These are phyloP conservation scores for Choristoneura rosaceana DNA, from an alignment of 2,888 invertebrate species.

Conservation along the genomic window DNA sequence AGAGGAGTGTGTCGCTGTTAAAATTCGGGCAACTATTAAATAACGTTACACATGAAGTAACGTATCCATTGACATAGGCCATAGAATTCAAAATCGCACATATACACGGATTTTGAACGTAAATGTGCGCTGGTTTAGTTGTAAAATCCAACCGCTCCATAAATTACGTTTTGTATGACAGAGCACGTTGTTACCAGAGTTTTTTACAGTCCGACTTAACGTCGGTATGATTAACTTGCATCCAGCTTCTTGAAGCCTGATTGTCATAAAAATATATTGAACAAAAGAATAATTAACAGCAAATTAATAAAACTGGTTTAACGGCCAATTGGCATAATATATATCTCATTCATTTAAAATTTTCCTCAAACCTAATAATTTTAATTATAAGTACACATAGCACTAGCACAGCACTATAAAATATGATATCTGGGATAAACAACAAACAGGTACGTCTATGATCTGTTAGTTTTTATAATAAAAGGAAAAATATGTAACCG, in stretches of 20 bases:
- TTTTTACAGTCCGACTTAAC: constrained; percentile 72
- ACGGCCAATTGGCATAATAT: constrained; percentile 5
- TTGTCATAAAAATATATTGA: constrained; percentile 28
- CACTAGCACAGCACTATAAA: too few species aligned
- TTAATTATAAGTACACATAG: not conserved
- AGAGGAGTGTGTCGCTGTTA: constrained; percentile 70
- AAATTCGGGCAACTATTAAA: constrained; percentile 53
- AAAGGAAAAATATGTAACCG: too few species aligned
- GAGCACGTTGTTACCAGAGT: constrained; percentile 73
- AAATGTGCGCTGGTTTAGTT: constrained; percentile 48
- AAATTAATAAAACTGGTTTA: constrained; percentile 8
- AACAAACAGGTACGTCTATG: too few species aligned
- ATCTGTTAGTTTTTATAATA: too few species aligned
- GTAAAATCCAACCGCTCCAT: constrained; percentile 68
- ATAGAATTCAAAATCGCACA: constrained; percentile 50
- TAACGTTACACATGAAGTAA: constrained; percentile 17
- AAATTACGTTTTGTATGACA: constrained; percentile 81
- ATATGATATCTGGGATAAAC: too few species aligned
- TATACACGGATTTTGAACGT: constrained; percentile 34
- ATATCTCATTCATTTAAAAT: not conserved
- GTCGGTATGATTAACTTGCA: constrained; percentile 62
- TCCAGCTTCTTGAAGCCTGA: constrained; percentile 30
- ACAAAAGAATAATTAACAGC: constrained; percentile 18
- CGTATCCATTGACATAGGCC: constrained; percentile 29
- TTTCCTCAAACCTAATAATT: not conserved